Conservation (phyloP, 2,113 vertebrate genomes). For the Eulemur rufifrons region DNA sequence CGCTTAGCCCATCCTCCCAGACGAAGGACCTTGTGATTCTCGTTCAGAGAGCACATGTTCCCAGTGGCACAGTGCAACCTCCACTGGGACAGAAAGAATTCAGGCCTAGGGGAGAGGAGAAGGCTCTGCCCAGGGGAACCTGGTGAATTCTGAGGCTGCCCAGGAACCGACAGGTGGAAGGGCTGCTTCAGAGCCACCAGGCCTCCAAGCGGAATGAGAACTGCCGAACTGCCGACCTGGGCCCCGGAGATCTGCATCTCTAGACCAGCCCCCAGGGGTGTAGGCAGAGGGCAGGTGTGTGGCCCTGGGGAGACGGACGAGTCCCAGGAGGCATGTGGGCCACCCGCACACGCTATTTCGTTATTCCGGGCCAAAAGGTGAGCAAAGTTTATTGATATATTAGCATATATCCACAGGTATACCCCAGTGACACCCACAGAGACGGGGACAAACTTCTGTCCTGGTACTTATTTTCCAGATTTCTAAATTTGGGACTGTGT, state of each 20-base stretch:
- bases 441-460: not conserved
- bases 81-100: not conserved
- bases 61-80: fast-evolving
- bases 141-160: not conserved
- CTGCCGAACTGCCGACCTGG: not conserved
- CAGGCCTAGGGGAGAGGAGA: not conserved
- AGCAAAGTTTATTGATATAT: not conserved
- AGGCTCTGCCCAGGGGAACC: not conserved
- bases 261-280: not conserved
- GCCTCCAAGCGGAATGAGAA: not conserved
- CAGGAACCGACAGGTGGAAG: not conserved
- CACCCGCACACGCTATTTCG: no score
- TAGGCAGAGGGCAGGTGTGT: no score
- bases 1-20: not conserved
- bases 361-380: not conserved
- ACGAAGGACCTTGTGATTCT: not conserved
- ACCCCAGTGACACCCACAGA: not conserved
- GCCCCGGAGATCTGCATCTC: not conserved
- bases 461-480: not conserved
- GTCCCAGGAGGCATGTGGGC: not conserved
- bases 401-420: fast-evolving
- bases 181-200: not conserved
- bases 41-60: not conserved
- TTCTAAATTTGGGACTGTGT: not conserved
- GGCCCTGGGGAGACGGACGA: no score